phyloP scores from a whole-genome alignment of 2,113 vertebrate genomes.

The Solea solea region DNA sequence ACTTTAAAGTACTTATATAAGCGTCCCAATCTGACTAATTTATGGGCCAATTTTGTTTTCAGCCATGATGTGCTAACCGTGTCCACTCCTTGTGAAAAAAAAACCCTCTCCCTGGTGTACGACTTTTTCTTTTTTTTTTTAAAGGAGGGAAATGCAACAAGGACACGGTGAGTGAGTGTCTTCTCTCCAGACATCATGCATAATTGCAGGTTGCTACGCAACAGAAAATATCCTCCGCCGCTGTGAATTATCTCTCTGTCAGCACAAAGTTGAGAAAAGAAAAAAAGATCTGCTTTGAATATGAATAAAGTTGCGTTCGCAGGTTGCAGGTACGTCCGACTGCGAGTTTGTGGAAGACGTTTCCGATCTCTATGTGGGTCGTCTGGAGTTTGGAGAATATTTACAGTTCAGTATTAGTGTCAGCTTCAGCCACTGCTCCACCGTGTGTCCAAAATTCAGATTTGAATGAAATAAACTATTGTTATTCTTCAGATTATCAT shows the following conservation, averaged over 20 bases:
- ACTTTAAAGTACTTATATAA: slow-evolving; percentile 22
- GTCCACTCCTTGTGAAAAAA: slow-evolving; percentile 35
- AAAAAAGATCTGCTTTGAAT: slow-evolving; percentile 69
- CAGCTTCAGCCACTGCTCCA: no score
- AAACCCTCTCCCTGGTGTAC: slow-evolving; percentile 29
- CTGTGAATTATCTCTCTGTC: slow-evolving; percentile 70
- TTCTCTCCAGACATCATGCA: slow-evolving; percentile 61
- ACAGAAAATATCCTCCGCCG: slow-evolving; percentile 68
- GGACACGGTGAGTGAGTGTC: slow-evolving; percentile 52
- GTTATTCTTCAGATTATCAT: no score
- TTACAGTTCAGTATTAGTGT: no score
- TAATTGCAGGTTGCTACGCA: slow-evolving; percentile 82
- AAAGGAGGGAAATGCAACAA: slow-evolving; percentile 39
- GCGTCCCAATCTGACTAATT: slow-evolving; percentile 31
- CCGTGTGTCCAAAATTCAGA: no score
- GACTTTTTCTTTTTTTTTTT: no score
- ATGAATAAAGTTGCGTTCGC: slow-evolving; percentile 53
- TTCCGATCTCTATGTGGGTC: no score
- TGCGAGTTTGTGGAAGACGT: not conserved
- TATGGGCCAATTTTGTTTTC: slow-evolving; percentile 15
- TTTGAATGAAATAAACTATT: no score
- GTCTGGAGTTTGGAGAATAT: no score
- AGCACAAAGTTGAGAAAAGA: slow-evolving; percentile 68
- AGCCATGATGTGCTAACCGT: slow-evolving; percentile 45
- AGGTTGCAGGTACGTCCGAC: slow-evolving; percentile 18